Conservation (phyloP, 2,797 vertebrate species). For the Mus caroli region DNA sequence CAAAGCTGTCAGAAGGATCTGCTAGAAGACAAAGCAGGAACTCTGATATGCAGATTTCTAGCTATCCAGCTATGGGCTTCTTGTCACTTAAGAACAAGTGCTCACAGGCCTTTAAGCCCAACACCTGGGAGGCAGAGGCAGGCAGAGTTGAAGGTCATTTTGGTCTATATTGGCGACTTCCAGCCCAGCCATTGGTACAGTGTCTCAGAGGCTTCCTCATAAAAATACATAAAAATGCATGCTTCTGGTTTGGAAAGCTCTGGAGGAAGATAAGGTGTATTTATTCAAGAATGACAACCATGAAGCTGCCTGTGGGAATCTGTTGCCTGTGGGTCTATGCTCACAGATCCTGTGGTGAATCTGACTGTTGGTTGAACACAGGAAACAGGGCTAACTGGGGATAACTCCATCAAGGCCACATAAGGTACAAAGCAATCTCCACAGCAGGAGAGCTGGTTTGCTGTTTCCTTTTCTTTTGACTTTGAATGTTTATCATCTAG, state of each 20-base stretch:
- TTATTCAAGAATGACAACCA: constrained; percentile 27
- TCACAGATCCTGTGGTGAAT: background rate
- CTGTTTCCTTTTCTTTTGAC: constrained; percentile 12
- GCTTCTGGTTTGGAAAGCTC: constrained; percentile 23
- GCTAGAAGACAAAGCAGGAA: background rate
- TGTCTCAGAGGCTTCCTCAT: background rate
- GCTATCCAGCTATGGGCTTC: constrained; percentile 22
- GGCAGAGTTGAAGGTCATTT: background rate
- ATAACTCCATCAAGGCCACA: background rate
- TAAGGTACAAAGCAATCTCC: background rate
- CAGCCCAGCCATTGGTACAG: background rate
- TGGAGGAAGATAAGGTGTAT: background rate
- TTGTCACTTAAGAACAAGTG: background rate
- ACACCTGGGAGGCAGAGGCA: background rate
- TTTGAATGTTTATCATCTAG: constrained; percentile 58
- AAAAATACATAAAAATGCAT: constrained; percentile 4
- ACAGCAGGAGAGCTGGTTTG: constrained; percentile 10
- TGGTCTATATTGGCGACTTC: background rate
- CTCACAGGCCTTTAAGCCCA: background rate
- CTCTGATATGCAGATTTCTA: background rate
- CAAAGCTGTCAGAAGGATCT: constrained; percentile 6
- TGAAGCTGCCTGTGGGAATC: background rate
- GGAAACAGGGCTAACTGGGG: background rate
- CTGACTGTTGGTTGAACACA: background rate
- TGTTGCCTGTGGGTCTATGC: background rate